These are phyloP conservation scores for Gymnothorax reevesii DNA, from an alignment of 2,797 vertebrate genomes.

Conservation along the genomic window DNA sequence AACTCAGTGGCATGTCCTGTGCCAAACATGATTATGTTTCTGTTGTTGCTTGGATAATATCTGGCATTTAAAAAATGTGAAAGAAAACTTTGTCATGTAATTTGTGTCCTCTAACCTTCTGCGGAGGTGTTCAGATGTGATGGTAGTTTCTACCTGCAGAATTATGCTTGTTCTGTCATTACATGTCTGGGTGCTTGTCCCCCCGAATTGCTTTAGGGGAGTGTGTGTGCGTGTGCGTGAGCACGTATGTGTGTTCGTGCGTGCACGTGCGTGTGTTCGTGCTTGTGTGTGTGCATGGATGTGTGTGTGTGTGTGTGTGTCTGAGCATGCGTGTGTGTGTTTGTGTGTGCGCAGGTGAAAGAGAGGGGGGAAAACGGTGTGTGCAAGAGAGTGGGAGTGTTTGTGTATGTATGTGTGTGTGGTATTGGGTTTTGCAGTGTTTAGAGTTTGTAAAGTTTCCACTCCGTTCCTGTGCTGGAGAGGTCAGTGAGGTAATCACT, in stretches of 20 bases:
- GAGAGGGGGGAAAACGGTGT: neutral
- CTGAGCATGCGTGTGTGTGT: neutral
- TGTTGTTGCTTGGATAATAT: neutral
- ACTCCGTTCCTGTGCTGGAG: neutral
- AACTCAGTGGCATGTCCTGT: neutral
- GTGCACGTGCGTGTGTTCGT: neutral
- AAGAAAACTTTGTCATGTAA: neutral
- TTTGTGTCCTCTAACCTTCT: neutral
- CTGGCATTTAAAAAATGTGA: neutral
- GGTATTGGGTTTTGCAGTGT: conserved; percentile 36
- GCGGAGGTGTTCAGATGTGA: neutral
- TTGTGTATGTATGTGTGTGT: neutral
- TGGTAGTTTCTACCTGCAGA: neutral
- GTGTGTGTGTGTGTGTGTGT: neutral
- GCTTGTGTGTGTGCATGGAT: neutral
- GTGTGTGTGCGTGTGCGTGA: neutral
- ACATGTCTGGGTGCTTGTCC: no score
- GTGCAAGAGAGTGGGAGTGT: neutral
- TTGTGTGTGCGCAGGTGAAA: neutral
- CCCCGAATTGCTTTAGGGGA: neutral
- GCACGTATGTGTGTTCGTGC: neutral
- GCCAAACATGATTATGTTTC: neutral
- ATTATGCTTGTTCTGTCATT: no score
- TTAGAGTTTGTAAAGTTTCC: neutral
- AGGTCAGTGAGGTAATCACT: conserved; percentile 36